A percentile compares a stretch with the other conserved stretches of the same genome.
These are phyloP conservation scores for Leptinotarsa lineolata DNA, from an alignment of 1,140 invertebrate species.

Conservation along the genomic window DNA sequence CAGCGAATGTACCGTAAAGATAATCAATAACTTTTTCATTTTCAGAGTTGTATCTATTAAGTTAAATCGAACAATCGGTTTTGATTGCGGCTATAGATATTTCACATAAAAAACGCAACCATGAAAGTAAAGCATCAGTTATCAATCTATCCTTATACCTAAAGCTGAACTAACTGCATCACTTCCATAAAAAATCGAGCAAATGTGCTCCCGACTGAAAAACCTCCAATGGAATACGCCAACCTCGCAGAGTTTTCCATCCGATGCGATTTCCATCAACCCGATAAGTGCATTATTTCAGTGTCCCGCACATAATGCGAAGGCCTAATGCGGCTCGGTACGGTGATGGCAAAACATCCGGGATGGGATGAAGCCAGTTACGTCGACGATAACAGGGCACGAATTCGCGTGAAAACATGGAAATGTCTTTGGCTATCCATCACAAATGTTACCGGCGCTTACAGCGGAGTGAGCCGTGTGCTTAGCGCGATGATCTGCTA, in stretches of 20 bases:
- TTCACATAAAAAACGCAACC: too few relatives aligned
- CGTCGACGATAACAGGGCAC: slow-evolving; percentile 13
- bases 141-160: too few relatives aligned
- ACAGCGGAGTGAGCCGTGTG: not conserved
- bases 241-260: not conserved
- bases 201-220: too few relatives aligned
- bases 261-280: not conserved
- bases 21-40: too few relatives aligned
- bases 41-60: too few relatives aligned
- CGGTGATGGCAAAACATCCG: slow-evolving; percentile 12
- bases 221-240: too few relatives aligned
- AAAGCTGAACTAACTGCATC: too few relatives aligned
- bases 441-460: slow-evolving; percentile 14
- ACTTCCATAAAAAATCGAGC: too few relatives aligned
- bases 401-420: slow-evolving; percentile 19
- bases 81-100: too few relatives aligned
- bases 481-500: slow-evolving; percentile 10
- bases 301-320: not conserved
- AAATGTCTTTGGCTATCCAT: slow-evolving; percentile 24
- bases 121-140: too few relatives aligned
- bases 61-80: too few relatives aligned
- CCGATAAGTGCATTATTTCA: slow-evolving; percentile 3
- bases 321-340: not conserved
- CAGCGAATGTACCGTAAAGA: too few relatives aligned
- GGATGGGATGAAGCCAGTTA: slow-evolving; percentile 10